Evolutionary conservation across 2,888 invertebrate genomes (phyloP).

Genomic region (Caenorhabditis auriculariae): DNA sequence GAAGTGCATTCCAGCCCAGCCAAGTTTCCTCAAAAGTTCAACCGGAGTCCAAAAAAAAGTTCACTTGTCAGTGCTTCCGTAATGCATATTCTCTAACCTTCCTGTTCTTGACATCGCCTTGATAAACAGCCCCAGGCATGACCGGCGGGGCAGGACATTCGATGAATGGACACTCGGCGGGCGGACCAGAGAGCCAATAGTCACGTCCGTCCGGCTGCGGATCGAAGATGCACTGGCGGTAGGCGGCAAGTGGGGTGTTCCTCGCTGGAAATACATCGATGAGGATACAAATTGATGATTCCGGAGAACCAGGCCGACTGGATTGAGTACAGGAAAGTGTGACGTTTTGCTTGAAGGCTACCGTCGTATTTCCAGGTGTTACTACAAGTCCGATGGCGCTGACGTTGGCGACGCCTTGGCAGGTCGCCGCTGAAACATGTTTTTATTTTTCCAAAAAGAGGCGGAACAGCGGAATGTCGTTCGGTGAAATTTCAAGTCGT

Average conservation of each 20-base stretch:
- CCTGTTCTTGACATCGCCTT: conserved; percentile 21
- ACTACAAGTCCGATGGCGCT: conserved; percentile 56
- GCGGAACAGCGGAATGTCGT: no score
- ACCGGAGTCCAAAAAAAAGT: conserved; percentile 73
- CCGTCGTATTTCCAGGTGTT: conserved; percentile 46
- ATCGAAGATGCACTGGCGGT: conserved; percentile 92
- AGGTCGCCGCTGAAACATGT: conserved; percentile 57
- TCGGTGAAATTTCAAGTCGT: no score
- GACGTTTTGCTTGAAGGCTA: conserved; percentile 61
- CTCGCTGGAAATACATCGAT: background rate
- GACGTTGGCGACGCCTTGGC: conserved; percentile 60
- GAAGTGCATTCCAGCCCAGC: background rate
- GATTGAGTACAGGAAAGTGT: conserved; percentile 57
- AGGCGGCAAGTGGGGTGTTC: conserved; percentile 74
- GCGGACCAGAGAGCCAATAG: conserved; percentile 63
- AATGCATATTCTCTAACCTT: background rate
- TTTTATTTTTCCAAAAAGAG: background rate
- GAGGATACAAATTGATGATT: background rate
- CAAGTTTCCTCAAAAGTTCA: background rate
- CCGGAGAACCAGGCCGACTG: conserved; percentile 46
- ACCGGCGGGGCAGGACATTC: conserved; percentile 89
- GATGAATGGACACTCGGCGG: conserved; percentile 63
- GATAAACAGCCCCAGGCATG: conserved; percentile 90
- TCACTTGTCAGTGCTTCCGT: conserved; percentile 61
- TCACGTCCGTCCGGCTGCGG: conserved; percentile 73